Percentiles rank a stretch among this genome's conserved stretches.
Evolutionary conservation across 64 coral and sea anemone genomes (phyloP).

Genomic region (Montipora cactus): DNA sequence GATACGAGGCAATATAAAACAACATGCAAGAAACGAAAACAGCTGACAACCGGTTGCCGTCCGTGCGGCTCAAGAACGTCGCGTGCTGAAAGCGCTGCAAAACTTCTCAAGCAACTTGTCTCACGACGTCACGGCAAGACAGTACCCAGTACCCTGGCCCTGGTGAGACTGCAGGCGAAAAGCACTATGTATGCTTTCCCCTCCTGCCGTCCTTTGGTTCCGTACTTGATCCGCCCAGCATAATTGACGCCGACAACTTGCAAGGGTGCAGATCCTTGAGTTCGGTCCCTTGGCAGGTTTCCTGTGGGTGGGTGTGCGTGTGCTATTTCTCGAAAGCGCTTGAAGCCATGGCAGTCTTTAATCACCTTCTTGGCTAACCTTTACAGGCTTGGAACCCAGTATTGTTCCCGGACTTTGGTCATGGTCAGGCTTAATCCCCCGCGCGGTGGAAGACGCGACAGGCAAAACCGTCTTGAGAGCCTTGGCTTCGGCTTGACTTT

Average conservation of each 20-base stretch:
- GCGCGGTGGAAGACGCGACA: constrained; percentile 51
- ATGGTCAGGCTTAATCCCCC: constrained; percentile 60
- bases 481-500: constrained; percentile 60
- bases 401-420: not conserved
- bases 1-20: too few species aligned
- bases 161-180: constrained; percentile 39
- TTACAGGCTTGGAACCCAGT: constrained; percentile 47
- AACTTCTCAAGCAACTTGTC: too few species aligned
- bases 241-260: too few species aligned
- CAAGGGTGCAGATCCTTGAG: too few species aligned
- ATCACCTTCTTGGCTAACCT: constrained; percentile 1
- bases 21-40: too few species aligned
- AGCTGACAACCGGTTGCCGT: too few species aligned
- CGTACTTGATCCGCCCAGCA: constrained; percentile 4
- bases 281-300: not conserved
- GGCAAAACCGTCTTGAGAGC: constrained; percentile 29
- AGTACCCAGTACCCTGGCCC: not conserved
- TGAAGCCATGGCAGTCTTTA: constrained; percentile 17
- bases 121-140: too few species aligned
- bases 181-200: constrained; percentile 37
- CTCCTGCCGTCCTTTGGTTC: not conserved
- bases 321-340: not conserved
- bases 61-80: too few species aligned
- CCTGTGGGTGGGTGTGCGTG: not conserved
- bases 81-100: too few species aligned